Evolutionary conservation across 2,113 vertebrate species (phyloP), one percentile per base, ranked within the genome.

Genomic region (Thomomys bottae): DNA sequence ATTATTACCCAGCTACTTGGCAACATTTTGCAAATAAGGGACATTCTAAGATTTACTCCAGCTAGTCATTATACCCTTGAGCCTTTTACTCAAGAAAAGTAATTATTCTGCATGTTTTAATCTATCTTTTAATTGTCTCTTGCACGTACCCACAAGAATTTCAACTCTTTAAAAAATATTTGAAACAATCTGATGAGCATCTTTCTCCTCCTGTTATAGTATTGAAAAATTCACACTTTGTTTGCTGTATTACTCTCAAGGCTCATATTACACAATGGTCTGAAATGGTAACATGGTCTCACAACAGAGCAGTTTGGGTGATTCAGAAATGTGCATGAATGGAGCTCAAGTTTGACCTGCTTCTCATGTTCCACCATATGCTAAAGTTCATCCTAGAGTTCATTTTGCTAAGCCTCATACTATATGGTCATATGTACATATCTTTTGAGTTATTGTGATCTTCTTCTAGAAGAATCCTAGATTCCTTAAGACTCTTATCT

Each of bases 31-130:
- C 92, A 95, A 96, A 92, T 95, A 96, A 94, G 90, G 0, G 57
- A 63, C 83, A 90, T 88, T 89, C 67, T 90, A 95, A 96, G 92
- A 96, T 96, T 93, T 93, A 95, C 77, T 96, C 71, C 80, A 77
- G 38, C 86, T 95, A 81, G 59, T 94, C 73, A 87, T 96, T 89
- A 91, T 87, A 66, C 86, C 87, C 90, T 88, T 73, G 81, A 79
- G 87, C 92, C 59, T 75, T 93, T 91, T 94, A 23, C 32, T 84
- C 77, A 84, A 93, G 73, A 93, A 96, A 93, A 92, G 90, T 94
- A 94, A 95, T 96, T 96, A 94, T 92, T 92, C 66, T 32, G 93
- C 57, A 84, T 92, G 70, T 95, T 89, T 84, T 90, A 93, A 92
- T 84, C 63, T 93, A 63, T 87, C n/a, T 90, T 93, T 94, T 92